These are phyloP conservation scores for Crotalus tigris DNA, from an alignment of 2,113 vertebrate species.

Conservation along the genomic window DNA sequence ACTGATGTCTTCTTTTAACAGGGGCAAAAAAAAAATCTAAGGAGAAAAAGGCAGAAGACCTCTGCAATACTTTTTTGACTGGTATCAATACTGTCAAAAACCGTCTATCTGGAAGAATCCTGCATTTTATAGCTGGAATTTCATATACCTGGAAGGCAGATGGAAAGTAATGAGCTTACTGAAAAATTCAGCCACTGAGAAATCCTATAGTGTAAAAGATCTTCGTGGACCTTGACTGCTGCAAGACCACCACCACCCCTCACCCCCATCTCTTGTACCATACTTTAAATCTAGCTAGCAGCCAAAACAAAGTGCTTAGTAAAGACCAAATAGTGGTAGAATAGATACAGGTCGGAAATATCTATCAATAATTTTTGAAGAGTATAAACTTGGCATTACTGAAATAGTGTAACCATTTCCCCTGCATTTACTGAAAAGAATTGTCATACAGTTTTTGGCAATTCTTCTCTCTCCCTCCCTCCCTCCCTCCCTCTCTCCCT, in stretches of 20 bases:
- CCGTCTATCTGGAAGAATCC: not conserved
- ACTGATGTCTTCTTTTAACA: not conserved
- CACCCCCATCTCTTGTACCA: not conserved
- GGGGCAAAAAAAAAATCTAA: not conserved
- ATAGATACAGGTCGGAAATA: not conserved
- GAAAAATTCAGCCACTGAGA: not conserved
- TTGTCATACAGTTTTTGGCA: not conserved
- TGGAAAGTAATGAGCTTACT: not conserved
- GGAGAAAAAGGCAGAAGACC: not conserved
- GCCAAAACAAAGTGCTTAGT: slow-evolving; percentile 1
- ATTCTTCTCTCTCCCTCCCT: too few species aligned
- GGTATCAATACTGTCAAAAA: not conserved
- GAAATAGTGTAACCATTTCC: not conserved
- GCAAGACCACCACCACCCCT: too few species aligned
- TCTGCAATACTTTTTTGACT: not conserved
- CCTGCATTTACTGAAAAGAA: not conserved
- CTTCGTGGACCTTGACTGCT: not conserved
- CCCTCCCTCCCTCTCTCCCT: fast-evolving
- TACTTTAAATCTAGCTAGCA: not conserved
- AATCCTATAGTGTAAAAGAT: not conserved
- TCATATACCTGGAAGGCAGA: not conserved
- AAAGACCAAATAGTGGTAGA: not conserved
- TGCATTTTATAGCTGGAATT: not conserved
- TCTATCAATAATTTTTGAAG: not conserved
- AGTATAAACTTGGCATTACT: not conserved